Evolutionary conservation across 2,888 invertebrate genomes (phyloP).

Genomic region (Aspidiotus rigidus): DNA sequence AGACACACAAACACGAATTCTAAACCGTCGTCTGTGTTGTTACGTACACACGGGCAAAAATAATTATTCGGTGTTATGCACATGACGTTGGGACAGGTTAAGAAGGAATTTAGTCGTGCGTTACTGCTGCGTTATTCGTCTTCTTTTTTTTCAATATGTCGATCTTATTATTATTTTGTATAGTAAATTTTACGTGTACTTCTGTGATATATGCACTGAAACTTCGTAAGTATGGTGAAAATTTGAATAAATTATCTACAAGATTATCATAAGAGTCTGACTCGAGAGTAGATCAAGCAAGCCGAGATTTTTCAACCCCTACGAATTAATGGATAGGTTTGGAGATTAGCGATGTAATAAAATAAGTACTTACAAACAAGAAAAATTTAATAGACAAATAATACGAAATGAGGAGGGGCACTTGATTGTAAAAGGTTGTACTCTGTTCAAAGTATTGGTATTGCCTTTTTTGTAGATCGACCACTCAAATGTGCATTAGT

Average conservation of each 20-base stretch:
- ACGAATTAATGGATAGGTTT: no score
- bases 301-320: no score
- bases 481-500: no score
- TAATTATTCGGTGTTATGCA: not conserved
- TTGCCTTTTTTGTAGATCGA: no score
- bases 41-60: not conserved
- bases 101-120: not conserved
- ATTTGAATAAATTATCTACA: not conserved
- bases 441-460: no score
- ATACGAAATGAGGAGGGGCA: no score
- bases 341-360: no score
- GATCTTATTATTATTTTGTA: constrained; percentile 7
- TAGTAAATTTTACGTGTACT: not conserved
- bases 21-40: not conserved
- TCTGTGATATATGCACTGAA: constrained; percentile 13
- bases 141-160: constrained; percentile 1
- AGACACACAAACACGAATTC: constrained; percentile 2
- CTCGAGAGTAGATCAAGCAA: no score
- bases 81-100: not conserved
- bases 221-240: constrained; percentile 14
- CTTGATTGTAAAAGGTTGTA: no score
- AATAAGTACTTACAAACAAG: no score
- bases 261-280: not conserved
- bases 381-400: no score
- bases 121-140: no score